Evolutionary conservation across 2,797 vertebrate species (phyloP).

Genomic region (Naso thynnoides): DNA sequence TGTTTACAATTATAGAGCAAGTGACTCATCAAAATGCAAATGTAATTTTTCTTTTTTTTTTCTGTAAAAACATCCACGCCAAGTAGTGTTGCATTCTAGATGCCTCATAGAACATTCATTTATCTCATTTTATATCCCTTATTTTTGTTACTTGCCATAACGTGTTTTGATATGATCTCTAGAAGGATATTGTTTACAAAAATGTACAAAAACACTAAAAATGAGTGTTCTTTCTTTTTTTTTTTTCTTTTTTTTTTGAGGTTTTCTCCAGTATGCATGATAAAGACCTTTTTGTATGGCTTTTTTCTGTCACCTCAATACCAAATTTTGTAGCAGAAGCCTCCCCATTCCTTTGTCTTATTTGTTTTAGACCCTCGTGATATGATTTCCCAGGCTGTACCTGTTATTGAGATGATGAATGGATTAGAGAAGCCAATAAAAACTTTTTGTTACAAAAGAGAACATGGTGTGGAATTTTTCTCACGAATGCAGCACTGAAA

Average conservation of each 20-base stretch:
- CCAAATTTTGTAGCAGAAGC: conserved; percentile 88
- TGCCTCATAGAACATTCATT: conserved; percentile 83
- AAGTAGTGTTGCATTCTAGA: conserved; percentile 90
- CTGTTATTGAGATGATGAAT: conserved; percentile 89
- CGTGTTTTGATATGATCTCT: conserved; percentile 89
- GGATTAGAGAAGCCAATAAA: conserved; percentile 89
- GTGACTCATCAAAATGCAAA: conserved; percentile 82
- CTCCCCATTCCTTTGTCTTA: conserved; percentile 81
- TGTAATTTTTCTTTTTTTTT: conserved; percentile 72
- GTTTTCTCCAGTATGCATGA: conserved; percentile 86
- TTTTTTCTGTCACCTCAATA: conserved; percentile 86
- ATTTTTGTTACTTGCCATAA: conserved; percentile 88
- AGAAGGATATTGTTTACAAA: conserved; percentile 90
- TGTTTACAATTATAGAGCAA: conserved; percentile 89
- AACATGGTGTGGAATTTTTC: conserved; percentile 4
- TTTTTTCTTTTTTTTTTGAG: conserved; percentile 44
- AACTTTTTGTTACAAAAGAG: conserved; percentile 83
- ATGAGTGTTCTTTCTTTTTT: conserved; percentile 73
- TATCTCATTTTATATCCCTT: conserved; percentile 83
- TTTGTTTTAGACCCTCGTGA: conserved; percentile 84
- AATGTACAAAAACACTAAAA: conserved; percentile 91
- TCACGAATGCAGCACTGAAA: not conserved
- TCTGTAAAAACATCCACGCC: conserved; percentile 82
- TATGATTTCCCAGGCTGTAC: conserved; percentile 87
- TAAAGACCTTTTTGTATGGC: conserved; percentile 86